phyloP scores from a whole-genome alignment of 2,888 invertebrate genomes.

The Conus canariensis region DNA sequence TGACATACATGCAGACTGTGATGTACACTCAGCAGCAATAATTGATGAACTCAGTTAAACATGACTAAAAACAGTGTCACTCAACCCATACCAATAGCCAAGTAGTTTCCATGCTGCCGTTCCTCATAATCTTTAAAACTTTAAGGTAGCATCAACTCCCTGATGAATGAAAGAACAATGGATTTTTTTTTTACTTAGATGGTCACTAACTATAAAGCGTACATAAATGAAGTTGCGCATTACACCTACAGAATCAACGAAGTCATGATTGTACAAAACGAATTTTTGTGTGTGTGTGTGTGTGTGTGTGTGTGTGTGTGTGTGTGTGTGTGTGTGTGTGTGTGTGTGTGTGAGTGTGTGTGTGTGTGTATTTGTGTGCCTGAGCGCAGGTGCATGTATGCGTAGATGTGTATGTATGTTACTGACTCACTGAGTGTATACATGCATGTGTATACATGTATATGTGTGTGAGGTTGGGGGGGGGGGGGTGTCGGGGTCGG shows the following conservation, averaged over 20 bases:
- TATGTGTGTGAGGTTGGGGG: background rate
- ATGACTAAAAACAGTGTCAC: background rate
- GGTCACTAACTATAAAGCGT: too few species aligned
- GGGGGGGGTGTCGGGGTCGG: too few species aligned
- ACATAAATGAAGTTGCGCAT: too few species aligned
- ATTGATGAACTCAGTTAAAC: background rate
- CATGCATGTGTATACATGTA: background rate
- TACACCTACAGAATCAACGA: too few species aligned
- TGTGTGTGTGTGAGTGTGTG: conserved; percentile 1
- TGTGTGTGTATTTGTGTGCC: background rate
- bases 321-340: background rate
- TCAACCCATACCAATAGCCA: too few species aligned
- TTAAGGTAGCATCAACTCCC: too few species aligned
- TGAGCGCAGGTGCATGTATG: background rate
- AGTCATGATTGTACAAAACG: too few species aligned
- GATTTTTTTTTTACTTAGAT: too few species aligned
- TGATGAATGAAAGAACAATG: too few species aligned
- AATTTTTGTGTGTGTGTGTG: background rate
- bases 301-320: conserved; percentile 8
- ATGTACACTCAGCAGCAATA: background rate
- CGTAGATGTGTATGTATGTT: background rate
- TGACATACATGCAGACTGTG: too few species aligned
- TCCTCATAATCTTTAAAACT: too few species aligned
- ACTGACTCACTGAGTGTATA: background rate
- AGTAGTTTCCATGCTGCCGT: too few species aligned